Evolutionary conservation across 2,888 invertebrate genomes (phyloP), one percentile per base, ranked within the genome.

Genomic region (Ophion costatus): DNA sequence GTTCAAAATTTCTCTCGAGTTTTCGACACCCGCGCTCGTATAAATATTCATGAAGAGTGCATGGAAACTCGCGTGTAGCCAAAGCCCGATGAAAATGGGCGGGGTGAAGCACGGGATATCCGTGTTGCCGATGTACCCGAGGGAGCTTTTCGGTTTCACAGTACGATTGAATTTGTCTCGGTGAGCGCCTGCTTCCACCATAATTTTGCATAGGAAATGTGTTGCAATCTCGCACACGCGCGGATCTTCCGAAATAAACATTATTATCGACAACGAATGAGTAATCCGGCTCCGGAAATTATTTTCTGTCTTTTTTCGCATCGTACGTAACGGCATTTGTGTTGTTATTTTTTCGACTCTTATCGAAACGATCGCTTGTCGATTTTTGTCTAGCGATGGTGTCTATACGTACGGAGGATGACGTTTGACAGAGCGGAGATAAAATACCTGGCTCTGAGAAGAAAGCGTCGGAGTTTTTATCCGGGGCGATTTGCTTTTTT

Each of bases 161-260:
- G 87, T 83, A 84, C 87, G 80, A 88, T 88, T 87, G 85, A 85
- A 88, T 87, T 86, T 82, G 87, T 86, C 82, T 80, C 77, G 82
- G 80, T 71, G 82, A 84, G 83, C 84, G 80, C 70, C 74, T n/a
- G n/a, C n/a, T 75, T 70, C 75, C 38, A 75, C 74, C 84, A 75
- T 79, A 80, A 61, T 82, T 82, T 78, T 69, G 38, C 75, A 57
- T 17, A 63, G 14, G 51, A 75, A 75, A 17, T 29, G 38, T 38
- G 11, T 2, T 14, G 0, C 33, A 17, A 11, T 22, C 1, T 4
- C 24, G 17, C 22, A 45, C 14, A 17, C 11, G 45, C 45, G 11
- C 51, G 17, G 5, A 51, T 14, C 51, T 17, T 14, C 51, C 51
- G 3, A 51, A 51, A 51, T 51, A 51, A 51, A 3, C 11, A 51